These are phyloP conservation scores for Actias luna DNA, from an alignment of 2,888 invertebrate genomes.

Conservation along the genomic window DNA sequence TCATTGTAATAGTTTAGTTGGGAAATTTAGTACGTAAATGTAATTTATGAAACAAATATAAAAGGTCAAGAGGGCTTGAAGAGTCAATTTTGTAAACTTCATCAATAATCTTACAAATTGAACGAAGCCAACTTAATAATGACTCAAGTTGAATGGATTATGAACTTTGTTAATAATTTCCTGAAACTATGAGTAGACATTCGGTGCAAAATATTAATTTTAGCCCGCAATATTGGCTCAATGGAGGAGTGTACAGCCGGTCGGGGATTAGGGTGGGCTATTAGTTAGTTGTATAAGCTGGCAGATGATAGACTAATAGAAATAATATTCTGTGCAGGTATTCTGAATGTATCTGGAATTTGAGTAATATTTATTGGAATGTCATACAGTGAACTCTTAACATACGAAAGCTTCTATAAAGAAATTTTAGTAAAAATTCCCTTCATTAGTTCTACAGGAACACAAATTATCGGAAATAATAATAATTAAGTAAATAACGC, in stretches of 20 bases:
- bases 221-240: slow-evolving; percentile 31
- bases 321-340: not conserved
- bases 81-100: not conserved
- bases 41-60: not conserved
- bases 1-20: not conserved
- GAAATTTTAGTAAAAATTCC: no score
- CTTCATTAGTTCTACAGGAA: no score
- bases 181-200: slow-evolving; percentile 30
- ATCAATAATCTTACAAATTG: slow-evolving; percentile 8
- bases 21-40: not conserved
- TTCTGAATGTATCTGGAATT: not conserved
- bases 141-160: slow-evolving; percentile 30
- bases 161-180: slow-evolving; percentile 39
- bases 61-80: not conserved
- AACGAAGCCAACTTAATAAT: slow-evolving; percentile 12
- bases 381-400: not conserved
- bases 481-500: no score
- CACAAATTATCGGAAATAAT: no score
- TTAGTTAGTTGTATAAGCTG: slow-evolving; percentile 36
- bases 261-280: slow-evolving; percentile 24
- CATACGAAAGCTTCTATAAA: no score
- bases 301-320: slow-evolving; percentile 25
- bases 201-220: slow-evolving; percentile 34
- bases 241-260: slow-evolving; percentile 26
- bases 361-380: not conserved